Base-by-base conservation (phyloP, 2,113 vertebrate genomes). In the Aptenodytes patagonicus region DNA sequence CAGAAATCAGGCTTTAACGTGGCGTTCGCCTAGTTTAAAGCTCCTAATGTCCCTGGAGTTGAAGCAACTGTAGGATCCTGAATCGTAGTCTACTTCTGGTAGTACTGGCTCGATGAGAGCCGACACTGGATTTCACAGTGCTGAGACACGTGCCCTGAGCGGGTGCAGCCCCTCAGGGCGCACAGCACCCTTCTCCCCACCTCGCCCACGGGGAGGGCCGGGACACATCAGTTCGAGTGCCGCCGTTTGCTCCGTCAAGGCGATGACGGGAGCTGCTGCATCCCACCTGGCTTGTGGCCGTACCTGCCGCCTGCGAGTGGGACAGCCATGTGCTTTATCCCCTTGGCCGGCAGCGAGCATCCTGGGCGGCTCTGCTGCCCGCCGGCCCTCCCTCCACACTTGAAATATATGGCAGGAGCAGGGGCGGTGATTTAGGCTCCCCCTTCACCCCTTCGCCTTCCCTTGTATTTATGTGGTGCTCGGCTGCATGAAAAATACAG, bases 21-120 rank as follows among this genome's bases (percentile, higher is more conserved):
- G 52, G 47, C 17, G 7, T 31, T 44, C 0, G 1, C 1, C 1
- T 3, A 4, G 28, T 46, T 81, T 36, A 10, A 38, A 65, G 44
- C 78, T 66, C n/a, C 13, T 17, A 0, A 17, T 4, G 61, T 13
- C 55, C 6, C 61, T 22, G 57, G 61, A 55, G 36, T 4, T 19
- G 29, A 26, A 79, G 54, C 13, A n/a, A 20, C 31, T 24, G 32
- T 13, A 21, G 31, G 40, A 66, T 47, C 62, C 75, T 19, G n/a
- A 32, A 10, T 38, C 2, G 1, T 2, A 61, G 32, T 16, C 29
- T 18, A 0, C 9, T 61, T 26, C 13, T 32, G 5, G 72, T 3
- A 9, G 60, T 4, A 7, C 32, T 20, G 54, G 55, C 22, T 44
- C 3, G 0, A 6, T 7, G 46, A 34, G 38, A 57, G 40, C 19